Evolutionary conservation across 2,113 vertebrate genomes (phyloP).

Genomic region (Megalops atlanticus): DNA sequence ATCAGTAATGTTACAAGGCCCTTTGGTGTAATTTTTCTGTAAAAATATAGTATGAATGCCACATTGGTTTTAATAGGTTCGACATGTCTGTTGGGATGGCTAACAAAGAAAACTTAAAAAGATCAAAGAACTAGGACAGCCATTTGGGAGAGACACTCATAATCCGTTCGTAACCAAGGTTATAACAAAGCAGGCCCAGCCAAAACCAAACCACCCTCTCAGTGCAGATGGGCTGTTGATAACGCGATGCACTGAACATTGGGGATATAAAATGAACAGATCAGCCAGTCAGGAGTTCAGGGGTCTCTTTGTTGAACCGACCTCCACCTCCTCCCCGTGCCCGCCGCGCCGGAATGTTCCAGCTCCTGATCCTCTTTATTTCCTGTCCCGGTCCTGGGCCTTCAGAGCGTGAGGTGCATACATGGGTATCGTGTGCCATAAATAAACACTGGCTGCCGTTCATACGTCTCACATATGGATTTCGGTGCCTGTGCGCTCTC

Average conservation of each 20-base stretch:
- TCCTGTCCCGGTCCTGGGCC: constrained; percentile 28
- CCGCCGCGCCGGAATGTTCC: constrained; percentile 24
- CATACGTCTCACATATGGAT: constrained; percentile 63
- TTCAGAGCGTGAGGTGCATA: constrained; percentile 28
- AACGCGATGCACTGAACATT: neutral
- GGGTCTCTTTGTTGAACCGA: constrained; percentile 13
- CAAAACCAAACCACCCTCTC: neutral
- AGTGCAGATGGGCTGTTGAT: neutral
- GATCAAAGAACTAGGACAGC: neutral
- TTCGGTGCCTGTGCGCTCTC: constrained; percentile 62
- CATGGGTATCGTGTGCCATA: constrained; percentile 50
- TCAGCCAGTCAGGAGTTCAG: neutral
- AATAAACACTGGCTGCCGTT: constrained; percentile 62
- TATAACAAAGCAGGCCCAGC: neutral
- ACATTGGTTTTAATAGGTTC: neutral
- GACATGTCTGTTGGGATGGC: neutral
- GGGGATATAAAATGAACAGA: constrained; percentile 7
- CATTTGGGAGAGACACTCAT: neutral
- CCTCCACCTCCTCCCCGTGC: constrained; percentile 8
- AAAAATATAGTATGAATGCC: neutral
- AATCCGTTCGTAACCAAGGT: neutral
- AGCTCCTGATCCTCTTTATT: constrained; percentile 32
- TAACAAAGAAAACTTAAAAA: neutral
- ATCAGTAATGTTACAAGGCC: neutral
- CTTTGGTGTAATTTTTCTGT: neutral